phyloP scores from a whole-genome alignment of 92 coral and sea anemone species.

The Bergia sp. region DNA sequence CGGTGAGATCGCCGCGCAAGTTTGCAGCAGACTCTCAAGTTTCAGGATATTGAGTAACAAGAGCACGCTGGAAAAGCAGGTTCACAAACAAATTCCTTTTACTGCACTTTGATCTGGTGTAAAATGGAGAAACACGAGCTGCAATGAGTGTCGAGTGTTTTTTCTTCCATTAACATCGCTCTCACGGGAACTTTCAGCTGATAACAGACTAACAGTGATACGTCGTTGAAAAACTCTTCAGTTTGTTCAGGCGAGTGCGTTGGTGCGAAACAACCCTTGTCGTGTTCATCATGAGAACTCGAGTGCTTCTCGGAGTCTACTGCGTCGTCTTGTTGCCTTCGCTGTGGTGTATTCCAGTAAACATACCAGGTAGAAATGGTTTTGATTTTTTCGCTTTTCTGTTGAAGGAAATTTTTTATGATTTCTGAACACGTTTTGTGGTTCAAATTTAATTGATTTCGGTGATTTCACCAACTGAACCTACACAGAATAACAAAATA shows the following conservation, averaged over 20 bases:
- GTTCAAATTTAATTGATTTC: too few species aligned
- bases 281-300: neutral
- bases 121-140: conserved; percentile 1
- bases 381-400: neutral
- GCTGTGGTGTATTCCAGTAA: neutral
- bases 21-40: neutral
- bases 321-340: neutral
- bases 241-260: neutral
- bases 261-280: neutral
- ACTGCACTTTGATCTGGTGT: neutral
- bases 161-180: neutral
- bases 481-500: too few species aligned
- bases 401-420: neutral
- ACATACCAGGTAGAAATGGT: neutral
- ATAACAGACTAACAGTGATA: neutral
- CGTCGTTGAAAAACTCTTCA: too few species aligned
- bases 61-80: neutral
- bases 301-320: neutral
- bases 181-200: neutral
- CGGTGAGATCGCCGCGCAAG: neutral
- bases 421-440: too few species aligned
- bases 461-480: too few species aligned
- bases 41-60: conserved; percentile 1
- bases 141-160: neutral
- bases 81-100: neutral